Evolutionary conservation across 2,113 vertebrate species (phyloP), one percentile per base, ranked within the genome.

Genomic region (Mesoclemmys tuberculata): DNA sequence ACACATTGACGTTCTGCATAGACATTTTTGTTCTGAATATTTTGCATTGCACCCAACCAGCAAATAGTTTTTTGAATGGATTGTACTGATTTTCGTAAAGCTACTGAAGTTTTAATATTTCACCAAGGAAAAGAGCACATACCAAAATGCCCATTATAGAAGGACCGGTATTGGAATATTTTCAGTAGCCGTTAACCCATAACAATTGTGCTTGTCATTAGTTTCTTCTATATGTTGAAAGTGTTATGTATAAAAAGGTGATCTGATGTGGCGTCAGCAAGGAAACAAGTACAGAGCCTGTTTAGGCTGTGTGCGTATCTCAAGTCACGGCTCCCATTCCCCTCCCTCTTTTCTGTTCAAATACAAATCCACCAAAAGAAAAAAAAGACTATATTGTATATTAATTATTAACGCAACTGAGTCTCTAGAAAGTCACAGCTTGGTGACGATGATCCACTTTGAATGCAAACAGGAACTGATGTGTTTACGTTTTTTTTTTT

Each of bases 171-270:
- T 10, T 24, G 38, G 35, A 41, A 89, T 94, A 38, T 93, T 79
- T 26, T 84, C 92, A 3, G 2, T 71, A 92, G 82, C 80, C 54
- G 90, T 91, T 94, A 96, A 92, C 56, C 52, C 46, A 86, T 95
- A 64, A 78, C 61, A 92, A 58, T 87, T 95, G 77, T 49, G 77
- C 93, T 96, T 96, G 56, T 92, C 93, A 12, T 96, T 97, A 88
- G 54, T 94, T 95, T 97, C 93, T 93, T 94, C 93, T 94, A 87
- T 89, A 88, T 82, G 74, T 74, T 94, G 90, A 94, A 95, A 89
- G 87, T 95, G 93, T 6, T 61, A 6, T 26, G 7, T 29, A 52
- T 61, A 84, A 89, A 95, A 96, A 97, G 91, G 64, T 58, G 78
- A 19, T 49, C 89, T 96, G 93, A 93, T 86, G 86, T 38, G 89